Conservation (phyloP, 2,888 invertebrate genomes). For the Neoitamus cyanurus region DNA sequence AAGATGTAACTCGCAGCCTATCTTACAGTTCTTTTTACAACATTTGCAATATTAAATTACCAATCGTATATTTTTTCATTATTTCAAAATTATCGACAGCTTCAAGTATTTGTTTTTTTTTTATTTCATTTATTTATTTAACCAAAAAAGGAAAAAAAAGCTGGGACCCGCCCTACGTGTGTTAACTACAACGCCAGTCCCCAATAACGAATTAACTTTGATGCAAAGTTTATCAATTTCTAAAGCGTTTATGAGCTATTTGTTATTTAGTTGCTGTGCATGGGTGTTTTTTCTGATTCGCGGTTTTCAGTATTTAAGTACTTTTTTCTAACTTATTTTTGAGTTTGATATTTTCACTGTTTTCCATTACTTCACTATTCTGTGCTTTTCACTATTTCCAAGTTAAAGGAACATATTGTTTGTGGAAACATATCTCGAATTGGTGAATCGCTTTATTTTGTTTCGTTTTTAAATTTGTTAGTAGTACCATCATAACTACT, state of each 20-base stretch:
- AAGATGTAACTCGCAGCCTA: constrained; percentile 3
- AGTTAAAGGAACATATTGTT: background rate
- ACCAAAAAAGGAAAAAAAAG: background rate
- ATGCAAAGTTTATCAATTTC: constrained; percentile 29
- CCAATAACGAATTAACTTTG: constrained; percentile 28
- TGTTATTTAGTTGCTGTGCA: constrained; percentile 18
- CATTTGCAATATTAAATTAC: background rate
- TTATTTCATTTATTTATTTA: background rate
- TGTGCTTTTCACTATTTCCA: background rate
- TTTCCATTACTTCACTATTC: background rate
- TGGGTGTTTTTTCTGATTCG: background rate
- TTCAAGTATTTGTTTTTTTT: background rate
- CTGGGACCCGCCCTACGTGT: background rate
- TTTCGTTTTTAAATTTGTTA: background rate
- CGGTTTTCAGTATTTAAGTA: background rate
- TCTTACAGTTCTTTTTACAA: background rate
- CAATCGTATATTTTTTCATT: background rate
- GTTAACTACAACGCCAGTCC: background rate
- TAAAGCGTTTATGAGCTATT: constrained; percentile 14
- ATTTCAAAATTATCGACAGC: background rate
- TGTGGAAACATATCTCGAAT: background rate
- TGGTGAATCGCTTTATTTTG: background rate
- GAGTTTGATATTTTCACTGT: background rate
- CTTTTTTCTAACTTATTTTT: background rate
- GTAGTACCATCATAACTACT: background rate